Conservation (phyloP, 2,113 vertebrate genomes). For the Reinhardtius hippoglossoides region DNA sequence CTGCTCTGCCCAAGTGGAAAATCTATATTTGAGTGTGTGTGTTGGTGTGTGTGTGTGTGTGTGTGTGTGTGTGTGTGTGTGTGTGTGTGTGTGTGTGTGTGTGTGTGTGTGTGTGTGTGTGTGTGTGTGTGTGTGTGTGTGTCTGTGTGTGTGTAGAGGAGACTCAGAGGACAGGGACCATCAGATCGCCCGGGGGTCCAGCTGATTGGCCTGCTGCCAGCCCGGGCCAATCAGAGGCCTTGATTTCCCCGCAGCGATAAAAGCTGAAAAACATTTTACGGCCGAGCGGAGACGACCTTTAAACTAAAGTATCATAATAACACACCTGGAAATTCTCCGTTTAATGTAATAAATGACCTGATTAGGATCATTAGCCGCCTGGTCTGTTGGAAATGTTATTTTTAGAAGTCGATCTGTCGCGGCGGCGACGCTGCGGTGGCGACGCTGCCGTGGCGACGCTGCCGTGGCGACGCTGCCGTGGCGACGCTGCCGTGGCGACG, state of each 20-base stretch:
- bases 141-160: conserved; percentile 47
- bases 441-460: not conserved
- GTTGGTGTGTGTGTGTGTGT: too few species aligned
- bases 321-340: conserved; percentile 34
- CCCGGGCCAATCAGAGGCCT: conserved; percentile 50
- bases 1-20: conserved; percentile 14
- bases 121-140: conserved; percentile 17
- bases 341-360: not conserved
- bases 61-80: conserved; percentile 1
- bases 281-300: conserved; percentile 40
- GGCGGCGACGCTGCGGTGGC: not conserved
- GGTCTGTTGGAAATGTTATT: not conserved
- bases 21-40: not conserved
- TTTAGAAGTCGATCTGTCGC: not conserved
- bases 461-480: not conserved
- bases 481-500: not conserved
- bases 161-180: conserved; percentile 60
- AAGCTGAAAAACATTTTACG: conserved; percentile 29
- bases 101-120: conserved; percentile 5
- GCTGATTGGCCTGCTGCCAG: conserved; percentile 50
- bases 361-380: not conserved
- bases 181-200: conserved; percentile 14
- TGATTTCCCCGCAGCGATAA: conserved; percentile 47
- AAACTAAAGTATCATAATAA: not conserved
- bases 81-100: too few species aligned